Percentiles rank a stretch among this genome's conserved stretches.
These are phyloP conservation scores for Allophyes oxyacanthae DNA, from an alignment of 2,888 invertebrate species.

Conservation along the genomic window DNA sequence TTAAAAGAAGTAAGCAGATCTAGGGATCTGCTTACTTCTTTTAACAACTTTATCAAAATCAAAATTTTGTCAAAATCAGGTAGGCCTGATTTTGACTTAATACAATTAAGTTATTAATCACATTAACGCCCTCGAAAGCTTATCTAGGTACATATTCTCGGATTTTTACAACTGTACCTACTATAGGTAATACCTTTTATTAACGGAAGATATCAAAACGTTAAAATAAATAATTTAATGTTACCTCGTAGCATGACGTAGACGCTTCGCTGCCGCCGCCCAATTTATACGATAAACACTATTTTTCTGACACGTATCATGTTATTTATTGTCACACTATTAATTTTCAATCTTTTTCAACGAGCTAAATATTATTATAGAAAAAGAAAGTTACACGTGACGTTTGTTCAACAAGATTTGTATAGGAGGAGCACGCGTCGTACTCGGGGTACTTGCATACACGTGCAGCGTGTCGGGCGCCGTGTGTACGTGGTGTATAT, in stretches of 20 bases:
- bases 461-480: constrained; percentile 59
- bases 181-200: not conserved
- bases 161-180: constrained; percentile 16
- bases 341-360: constrained; percentile 61
- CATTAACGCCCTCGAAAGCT: constrained; percentile 32
- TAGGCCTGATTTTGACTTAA: constrained; percentile 37
- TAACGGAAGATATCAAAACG: constrained; percentile 9
- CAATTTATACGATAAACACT: constrained; percentile 81
- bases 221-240: constrained; percentile 26
- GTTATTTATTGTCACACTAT: constrained; percentile 75
- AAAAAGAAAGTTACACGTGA: constrained; percentile 52
- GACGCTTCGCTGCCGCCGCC: constrained; percentile 73
- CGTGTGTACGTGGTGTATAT: constrained; percentile 56
- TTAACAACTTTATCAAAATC: too few relatives aligned
- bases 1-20: constrained; percentile 5
- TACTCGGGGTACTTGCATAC: constrained; percentile 49
- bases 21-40: too few relatives aligned
- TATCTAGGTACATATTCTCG: constrained; percentile 19
- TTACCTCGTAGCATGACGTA: constrained; percentile 85
- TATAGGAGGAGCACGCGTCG: constrained; percentile 36
- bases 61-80: too few relatives aligned
- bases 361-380: constrained; percentile 53
- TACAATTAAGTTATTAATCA: constrained; percentile 49
- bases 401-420: constrained; percentile 38
- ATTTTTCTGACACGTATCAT: constrained; percentile 79